Conservation (phyloP, 2,888 invertebrate species). For the Cryptus armator region DNA sequence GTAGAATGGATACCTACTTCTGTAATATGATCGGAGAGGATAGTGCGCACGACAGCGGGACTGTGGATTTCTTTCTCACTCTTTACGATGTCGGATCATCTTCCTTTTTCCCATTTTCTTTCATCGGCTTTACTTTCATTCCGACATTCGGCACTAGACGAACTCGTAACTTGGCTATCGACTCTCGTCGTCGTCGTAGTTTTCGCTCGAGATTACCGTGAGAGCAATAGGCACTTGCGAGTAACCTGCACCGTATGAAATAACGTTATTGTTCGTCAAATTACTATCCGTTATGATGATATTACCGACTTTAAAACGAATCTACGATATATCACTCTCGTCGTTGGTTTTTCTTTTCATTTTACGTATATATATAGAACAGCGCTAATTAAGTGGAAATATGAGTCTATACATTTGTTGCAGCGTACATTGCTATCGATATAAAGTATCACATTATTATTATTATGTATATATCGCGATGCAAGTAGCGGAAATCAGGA, state of each 20-base stretch:
- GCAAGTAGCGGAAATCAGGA: no score
- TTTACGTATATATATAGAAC: no score
- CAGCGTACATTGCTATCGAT: no score
- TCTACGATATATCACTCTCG: no score
- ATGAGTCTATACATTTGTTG: no score
- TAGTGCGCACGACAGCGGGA: constrained; percentile 39
- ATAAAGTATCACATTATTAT: no score
- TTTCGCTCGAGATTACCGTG: constrained; percentile 36
- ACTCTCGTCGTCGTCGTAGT: constrained; percentile 30
- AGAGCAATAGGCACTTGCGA: constrained; percentile 7
- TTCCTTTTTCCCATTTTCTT: neutral
- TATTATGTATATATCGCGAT: no score
- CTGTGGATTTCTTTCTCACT: constrained; percentile 14
- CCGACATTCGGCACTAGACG: constrained; percentile 16
- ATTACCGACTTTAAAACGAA: neutral
- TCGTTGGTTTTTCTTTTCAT: no score
- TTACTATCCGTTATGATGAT: constrained; percentile 47
- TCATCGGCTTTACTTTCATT: neutral
- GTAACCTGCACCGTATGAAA: constrained; percentile 33
- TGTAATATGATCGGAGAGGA: constrained; percentile 1
- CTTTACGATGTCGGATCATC: constrained; percentile 37
- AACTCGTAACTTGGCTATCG: constrained; percentile 60
- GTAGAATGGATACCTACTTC: no score
- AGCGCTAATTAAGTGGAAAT: no score
- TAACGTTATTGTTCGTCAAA: constrained; percentile 52